A percentile compares a stretch with the other conserved stretches of the same genome.
phyloP scores from a whole-genome alignment of 2,888 invertebrate species.

The Leptinotarsa rubiginosa region DNA sequence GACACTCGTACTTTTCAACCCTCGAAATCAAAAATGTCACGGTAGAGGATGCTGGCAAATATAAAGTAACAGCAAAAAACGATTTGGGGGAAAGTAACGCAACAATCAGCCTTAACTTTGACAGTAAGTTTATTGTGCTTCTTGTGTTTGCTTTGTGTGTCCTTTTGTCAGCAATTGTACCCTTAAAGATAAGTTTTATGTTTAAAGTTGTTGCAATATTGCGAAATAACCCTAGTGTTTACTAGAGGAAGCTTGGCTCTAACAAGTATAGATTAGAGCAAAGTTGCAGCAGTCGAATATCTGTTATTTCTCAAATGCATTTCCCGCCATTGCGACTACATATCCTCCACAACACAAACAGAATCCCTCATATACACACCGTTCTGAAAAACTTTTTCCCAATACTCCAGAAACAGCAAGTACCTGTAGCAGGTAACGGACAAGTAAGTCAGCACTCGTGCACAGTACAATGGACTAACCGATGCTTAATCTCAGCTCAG shows the following conservation, averaged over 20 bases:
- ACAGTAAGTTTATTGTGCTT: slow-evolving; percentile 82
- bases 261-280: slow-evolving; percentile 26
- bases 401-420: slow-evolving; percentile 37
- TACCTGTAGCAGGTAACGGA: slow-evolving; percentile 53
- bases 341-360: slow-evolving; percentile 23
- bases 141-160: slow-evolving; percentile 54
- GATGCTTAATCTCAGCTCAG: slow-evolving; percentile 68
- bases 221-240: slow-evolving; percentile 44
- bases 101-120: slow-evolving; percentile 96
- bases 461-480: slow-evolving; percentile 67
- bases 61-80: slow-evolving; percentile 96
- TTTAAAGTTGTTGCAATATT: slow-evolving; percentile 33
- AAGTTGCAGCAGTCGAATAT: slow-evolving; percentile 34
- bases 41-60: slow-evolving; percentile 97
- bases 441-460: slow-evolving; percentile 67
- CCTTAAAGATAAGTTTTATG: slow-evolving; percentile 30
- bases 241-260: slow-evolving; percentile 37
- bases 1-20: slow-evolving; percentile 92
- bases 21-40: slow-evolving; percentile 94
- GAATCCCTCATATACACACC: slow-evolving; percentile 32
- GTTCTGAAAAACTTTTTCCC: slow-evolving; percentile 37
- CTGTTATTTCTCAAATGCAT: slow-evolving; percentile 24
- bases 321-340: slow-evolving; percentile 24
- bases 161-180: slow-evolving; percentile 41
- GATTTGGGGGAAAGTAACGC: slow-evolving; percentile 97